A percentile compares a stretch with the other conserved stretches of the same genome.
phyloP scores from a whole-genome alignment of 2,113 vertebrate species.

The human region GRCh38 chr1:154669501-154670000 shows the following conservation, averaged over 20 bases:
- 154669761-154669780: neutral
- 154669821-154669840: neutral
- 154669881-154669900: neutral
- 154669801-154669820: neutral
- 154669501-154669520: too few relatives aligned
- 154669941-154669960: neutral
- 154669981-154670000: neutral
- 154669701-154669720: too few relatives aligned
- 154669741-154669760: neutral
- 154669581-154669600: too few relatives aligned
- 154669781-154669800: neutral
- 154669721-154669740: neutral
- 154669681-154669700: rapidly evolving
- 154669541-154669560: too few relatives aligned
- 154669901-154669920: neutral
- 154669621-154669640: neutral
- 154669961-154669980: neutral
- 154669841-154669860: slow-evolving; percentile 56
- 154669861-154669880: slow-evolving; percentile 80
- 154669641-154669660: neutral
- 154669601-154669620: too few relatives aligned
- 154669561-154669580: too few relatives aligned
- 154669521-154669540: too few relatives aligned
- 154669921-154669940: neutral
- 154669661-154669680: neutral